Base-by-base conservation (phyloP, 2,888 invertebrate species). In the Tigriopus californicus region DNA sequence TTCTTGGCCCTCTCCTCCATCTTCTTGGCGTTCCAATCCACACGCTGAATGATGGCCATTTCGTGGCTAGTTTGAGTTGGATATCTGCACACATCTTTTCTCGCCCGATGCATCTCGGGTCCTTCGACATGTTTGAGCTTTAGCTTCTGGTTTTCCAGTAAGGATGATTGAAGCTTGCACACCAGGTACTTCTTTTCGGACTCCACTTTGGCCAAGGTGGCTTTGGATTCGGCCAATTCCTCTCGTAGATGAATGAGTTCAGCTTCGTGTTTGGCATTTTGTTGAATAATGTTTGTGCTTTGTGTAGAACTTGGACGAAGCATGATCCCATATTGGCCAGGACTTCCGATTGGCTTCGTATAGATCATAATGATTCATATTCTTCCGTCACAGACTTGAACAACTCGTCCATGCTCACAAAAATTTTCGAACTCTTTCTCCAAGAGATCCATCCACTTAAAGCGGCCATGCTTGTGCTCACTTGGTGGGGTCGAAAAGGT, bases 381-480 rank as follows among this genome's bases (percentile, higher is more conserved):
- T 62, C 75, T 74, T 51, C 76, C 68, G 71, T 46, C 4, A 22
- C 22, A 18, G 80, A 78, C 76, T 85, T 81, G 65, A 88, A 71
- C 61, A 83, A 75, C 55, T 86, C 76, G 73, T 87, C 86, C 69
- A 87, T 74, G 72, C 86, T 85, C 63, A 87, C 85, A 74, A 85
- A 87, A 80, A 73, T 84, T 84, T 73, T 88, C 87, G 71, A 87
- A 88, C 73, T 88, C 87, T 71, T 86, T 86, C 77, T 88, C 88
- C 71, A 88, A 76, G 71, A 84, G 77, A 76, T 87, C 85, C 70
- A 87, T 75, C 86, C 86, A 87, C 67, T 82, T 41, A 22, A 56
- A 56, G 22, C 56, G 20, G 56, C 33, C 33, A 33, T 33, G 33
- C 33, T 33, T 33, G 33, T 33, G 33, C 33, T 33, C 33, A 33